Conservation (phyloP, 2,888 invertebrate species). For the Nemotelus nigrinus region DNA sequence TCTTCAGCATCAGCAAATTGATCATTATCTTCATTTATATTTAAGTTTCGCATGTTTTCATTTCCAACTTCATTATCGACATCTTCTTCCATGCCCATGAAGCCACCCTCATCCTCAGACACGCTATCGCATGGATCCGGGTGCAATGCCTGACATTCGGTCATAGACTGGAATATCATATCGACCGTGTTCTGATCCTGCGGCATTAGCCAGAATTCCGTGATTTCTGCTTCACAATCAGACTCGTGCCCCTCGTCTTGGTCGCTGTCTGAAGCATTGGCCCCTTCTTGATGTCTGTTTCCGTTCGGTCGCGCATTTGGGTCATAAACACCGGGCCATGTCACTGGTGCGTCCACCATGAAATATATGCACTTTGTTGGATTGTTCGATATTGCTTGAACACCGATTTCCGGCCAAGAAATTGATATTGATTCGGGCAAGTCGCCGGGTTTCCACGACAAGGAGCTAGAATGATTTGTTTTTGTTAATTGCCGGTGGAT, state of each 20-base stretch:
- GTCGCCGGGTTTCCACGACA: conserved; percentile 61
- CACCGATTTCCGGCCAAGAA: conserved; percentile 62
- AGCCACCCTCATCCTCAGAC: conserved; percentile 61
- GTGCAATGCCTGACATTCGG: conserved; percentile 80
- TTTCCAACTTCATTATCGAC: conserved; percentile 55
- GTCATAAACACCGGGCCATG: conserved; percentile 61
- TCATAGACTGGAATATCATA: conserved; percentile 78
- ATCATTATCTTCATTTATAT: conserved; percentile 60
- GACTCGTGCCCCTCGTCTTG: conserved; percentile 58
- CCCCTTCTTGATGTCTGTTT: conserved; percentile 51
- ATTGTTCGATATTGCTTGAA: conserved; percentile 61
- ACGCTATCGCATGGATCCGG: conserved; percentile 76
- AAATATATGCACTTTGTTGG: conserved; percentile 62
- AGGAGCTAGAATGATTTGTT: conserved; percentile 54
- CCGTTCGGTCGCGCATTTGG: conserved; percentile 52
- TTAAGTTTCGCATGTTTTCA: conserved; percentile 61
- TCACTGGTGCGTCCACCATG: conserved; percentile 61
- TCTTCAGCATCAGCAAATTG: conserved; percentile 63
- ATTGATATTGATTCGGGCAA: conserved; percentile 61
- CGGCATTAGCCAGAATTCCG: conserved; percentile 79
- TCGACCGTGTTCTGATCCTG: conserved; percentile 71
- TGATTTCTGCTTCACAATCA: conserved; percentile 67
- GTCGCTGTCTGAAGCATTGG: conserved; percentile 53
- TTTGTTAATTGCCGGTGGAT: not conserved
- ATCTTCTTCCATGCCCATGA: conserved; percentile 59